These are phyloP conservation scores for Tenualosa thibaudeaui DNA, from an alignment of 2,797 vertebrate genomes.

Conservation along the genomic window DNA sequence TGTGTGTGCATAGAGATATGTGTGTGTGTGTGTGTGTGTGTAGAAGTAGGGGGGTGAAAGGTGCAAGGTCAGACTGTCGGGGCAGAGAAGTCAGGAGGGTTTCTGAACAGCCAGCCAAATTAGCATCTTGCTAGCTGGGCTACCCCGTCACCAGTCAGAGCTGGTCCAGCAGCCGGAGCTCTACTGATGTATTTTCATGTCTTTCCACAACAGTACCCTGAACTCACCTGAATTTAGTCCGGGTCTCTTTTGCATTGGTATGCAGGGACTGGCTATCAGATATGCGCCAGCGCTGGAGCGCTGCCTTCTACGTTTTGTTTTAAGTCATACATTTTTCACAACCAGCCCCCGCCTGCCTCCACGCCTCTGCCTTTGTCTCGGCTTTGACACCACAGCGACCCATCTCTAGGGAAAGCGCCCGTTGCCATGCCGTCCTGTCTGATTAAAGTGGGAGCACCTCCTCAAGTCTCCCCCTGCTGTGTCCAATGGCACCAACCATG, in stretches of 20 bases:
- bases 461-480: background rate
- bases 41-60: background rate
- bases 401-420: background rate
- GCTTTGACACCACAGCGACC: background rate
- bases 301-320: slow-evolving; percentile 23
- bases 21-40: background rate
- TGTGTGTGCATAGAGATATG: background rate
- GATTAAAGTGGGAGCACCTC: background rate
- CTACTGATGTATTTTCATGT: background rate
- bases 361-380: background rate
- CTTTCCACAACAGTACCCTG: background rate
- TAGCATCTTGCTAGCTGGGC: background rate
- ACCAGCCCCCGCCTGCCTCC: background rate
- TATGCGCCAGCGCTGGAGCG: background rate
- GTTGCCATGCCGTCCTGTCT: background rate
- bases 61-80: background rate
- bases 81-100: background rate
- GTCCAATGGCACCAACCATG: background rate
- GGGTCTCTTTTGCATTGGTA: background rate
- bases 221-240: too few relatives aligned
- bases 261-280: slow-evolving; percentile 36
- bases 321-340: slow-evolving; percentile 41
- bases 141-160: too few relatives aligned
- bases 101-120: background rate
- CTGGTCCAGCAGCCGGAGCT: background rate